These are phyloP conservation scores for Penaeus chinensis DNA, from an alignment of 1,140 invertebrate genomes.

Conservation along the genomic window DNA sequence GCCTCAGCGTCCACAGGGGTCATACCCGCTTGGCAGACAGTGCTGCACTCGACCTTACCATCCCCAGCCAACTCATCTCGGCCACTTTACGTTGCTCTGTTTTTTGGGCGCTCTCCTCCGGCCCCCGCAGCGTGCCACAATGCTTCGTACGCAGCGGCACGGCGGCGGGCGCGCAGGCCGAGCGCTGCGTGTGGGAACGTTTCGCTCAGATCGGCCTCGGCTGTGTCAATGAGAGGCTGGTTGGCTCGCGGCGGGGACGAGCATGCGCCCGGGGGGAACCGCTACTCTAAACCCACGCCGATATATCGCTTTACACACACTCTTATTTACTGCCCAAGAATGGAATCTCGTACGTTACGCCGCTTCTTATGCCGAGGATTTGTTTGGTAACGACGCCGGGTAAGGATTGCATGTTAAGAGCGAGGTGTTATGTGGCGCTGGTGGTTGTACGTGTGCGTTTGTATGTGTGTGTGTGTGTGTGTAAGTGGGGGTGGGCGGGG, in stretches of 20 bases:
- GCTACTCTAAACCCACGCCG: conserved; percentile 30
- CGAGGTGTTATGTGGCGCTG: conserved; percentile 15
- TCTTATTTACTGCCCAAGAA: no score
- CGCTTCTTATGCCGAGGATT: no score
- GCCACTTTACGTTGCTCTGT: conserved; percentile 9
- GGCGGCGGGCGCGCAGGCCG: neutral
- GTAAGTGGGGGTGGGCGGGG: conserved; percentile 23
- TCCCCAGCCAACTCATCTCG: neutral
- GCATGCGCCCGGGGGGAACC: conserved; percentile 36
- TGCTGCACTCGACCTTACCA: neutral
- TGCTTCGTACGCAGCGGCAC: conserved; percentile 1
- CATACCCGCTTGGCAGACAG: conserved; percentile 6
- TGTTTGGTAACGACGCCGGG: neutral
- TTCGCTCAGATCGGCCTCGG: neutral
- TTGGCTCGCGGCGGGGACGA: neutral
- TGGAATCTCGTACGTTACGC: no score
- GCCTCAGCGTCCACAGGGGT: neutral
- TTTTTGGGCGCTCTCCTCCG: neutral
- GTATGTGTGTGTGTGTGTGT: conserved; percentile 24
- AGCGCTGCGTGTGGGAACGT: conserved; percentile 7
- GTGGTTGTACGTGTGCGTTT: neutral
- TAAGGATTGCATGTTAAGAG: neutral
- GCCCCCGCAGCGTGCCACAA: conserved; percentile 1
- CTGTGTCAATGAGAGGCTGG: conserved; percentile 50
- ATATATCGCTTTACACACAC: no score